phyloP scores from a whole-genome alignment of 2,797 vertebrate genomes.

The Hephaestus fuliginosus region DNA sequence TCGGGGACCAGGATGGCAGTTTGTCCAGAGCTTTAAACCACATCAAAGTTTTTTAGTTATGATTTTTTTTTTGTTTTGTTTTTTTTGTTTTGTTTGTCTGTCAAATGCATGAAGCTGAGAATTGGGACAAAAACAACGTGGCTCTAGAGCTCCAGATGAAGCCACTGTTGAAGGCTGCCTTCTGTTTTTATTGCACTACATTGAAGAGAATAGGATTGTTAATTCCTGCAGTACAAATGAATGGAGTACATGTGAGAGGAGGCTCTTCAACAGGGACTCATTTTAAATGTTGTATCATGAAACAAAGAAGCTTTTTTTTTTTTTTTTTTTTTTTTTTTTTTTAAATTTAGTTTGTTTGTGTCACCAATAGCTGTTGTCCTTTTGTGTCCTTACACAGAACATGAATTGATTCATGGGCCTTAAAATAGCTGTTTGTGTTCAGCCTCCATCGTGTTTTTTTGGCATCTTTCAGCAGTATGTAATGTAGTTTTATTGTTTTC shows the following conservation, averaged over 20 bases:
- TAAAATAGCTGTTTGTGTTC: not conserved
- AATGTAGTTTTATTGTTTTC: not conserved
- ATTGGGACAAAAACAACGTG: not conserved
- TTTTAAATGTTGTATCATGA: slow-evolving; percentile 1
- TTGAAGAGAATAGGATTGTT: not conserved
- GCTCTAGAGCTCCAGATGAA: not conserved
- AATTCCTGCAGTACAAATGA: not conserved
- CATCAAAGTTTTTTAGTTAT: not conserved
- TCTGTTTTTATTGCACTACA: slow-evolving; percentile 44
- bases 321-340: not conserved
- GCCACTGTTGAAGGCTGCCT: not conserved
- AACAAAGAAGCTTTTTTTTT: not conserved
- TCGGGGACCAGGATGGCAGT: not conserved
- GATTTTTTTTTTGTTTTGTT: too few species aligned
- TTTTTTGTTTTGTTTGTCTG: not conserved
- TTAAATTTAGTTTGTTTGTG: not conserved
- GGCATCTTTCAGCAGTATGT: not conserved
- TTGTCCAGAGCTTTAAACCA: too few species aligned
- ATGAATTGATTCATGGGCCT: slow-evolving; percentile 8
- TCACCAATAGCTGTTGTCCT: slow-evolving; percentile 11
- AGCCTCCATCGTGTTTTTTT: not conserved
- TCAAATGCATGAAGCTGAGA: not conserved
- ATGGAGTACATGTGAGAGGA: not conserved
- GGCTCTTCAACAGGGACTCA: not conserved
- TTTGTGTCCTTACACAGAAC: not conserved